A percentile compares a stretch with the other conserved stretches of the same genome.
Conservation (phyloP, 2,888 invertebrate species). For the Pedicia rivosa region DNA sequence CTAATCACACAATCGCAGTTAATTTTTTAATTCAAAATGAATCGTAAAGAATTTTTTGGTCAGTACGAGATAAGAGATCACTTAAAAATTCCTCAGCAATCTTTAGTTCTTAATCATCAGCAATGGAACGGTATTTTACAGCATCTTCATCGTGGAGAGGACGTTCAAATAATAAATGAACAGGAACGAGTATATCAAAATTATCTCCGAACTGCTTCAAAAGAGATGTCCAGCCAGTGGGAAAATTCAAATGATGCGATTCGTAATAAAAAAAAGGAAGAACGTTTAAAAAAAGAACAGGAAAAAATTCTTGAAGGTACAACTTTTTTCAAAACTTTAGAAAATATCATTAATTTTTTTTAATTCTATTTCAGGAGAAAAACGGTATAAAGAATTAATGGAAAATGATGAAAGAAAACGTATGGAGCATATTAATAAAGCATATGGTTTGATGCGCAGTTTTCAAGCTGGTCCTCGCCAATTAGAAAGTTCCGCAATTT, state of each 20-base stretch:
- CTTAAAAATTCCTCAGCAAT: no score
- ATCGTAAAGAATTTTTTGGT: no score
- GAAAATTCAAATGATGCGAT: slow-evolving; percentile 28
- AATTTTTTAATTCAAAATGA: no score
- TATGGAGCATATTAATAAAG: slow-evolving; percentile 20
- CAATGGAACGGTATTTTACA: slow-evolving; percentile 1
- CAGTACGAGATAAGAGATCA: no score
- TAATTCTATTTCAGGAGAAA: slow-evolving; percentile 9
- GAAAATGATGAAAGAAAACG: slow-evolving; percentile 19
- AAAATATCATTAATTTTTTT: not conserved
- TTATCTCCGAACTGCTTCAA: slow-evolving; percentile 28
- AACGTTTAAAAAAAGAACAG: slow-evolving; percentile 13
- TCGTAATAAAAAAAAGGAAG: slow-evolving; percentile 7
- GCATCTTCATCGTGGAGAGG: slow-evolving; percentile 2
- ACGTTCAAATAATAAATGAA: slow-evolving; percentile 13
- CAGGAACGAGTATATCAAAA: slow-evolving; percentile 25
- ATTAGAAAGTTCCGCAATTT: slow-evolving; percentile 24
- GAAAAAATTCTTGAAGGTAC: slow-evolving; percentile 12
- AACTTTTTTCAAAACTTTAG: not conserved
- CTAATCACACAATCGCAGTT: no score
- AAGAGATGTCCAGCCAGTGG: slow-evolving; percentile 31
- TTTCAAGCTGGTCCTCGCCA: slow-evolving; percentile 24
- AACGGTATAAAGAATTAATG: slow-evolving; percentile 11
- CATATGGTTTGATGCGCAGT: slow-evolving; percentile 22
- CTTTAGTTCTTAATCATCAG: slow-evolving; percentile 3